Evolutionary conservation across 2,888 invertebrate species (phyloP).

Genomic region (Diarsia brunnea): DNA sequence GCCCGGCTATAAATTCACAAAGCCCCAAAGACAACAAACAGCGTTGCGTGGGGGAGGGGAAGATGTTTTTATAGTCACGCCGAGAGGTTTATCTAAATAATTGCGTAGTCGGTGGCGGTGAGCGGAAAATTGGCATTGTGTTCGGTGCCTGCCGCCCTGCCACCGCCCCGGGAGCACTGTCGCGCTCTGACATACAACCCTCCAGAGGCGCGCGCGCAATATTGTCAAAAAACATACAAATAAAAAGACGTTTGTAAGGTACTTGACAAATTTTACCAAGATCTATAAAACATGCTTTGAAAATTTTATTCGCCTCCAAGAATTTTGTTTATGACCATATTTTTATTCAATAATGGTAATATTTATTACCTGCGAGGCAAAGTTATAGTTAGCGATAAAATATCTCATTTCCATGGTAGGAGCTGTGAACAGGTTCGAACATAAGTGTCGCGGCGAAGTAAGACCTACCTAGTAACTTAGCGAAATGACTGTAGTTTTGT

Average conservation of each 20-base stretch:
- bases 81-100: slow-evolving; percentile 91
- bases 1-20: slow-evolving; percentile 88
- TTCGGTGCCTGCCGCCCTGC: slow-evolving; percentile 67
- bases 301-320: slow-evolving; percentile 62
- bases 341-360: slow-evolving; percentile 76
- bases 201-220: slow-evolving; percentile 69
- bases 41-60: slow-evolving; percentile 84
- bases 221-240: slow-evolving; percentile 59
- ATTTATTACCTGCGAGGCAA: slow-evolving; percentile 74
- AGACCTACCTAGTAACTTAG: slow-evolving; percentile 46
- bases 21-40: slow-evolving; percentile 90
- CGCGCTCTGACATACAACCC: slow-evolving; percentile 64
- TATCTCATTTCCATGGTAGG: slow-evolving; percentile 70
- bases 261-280: slow-evolving; percentile 21
- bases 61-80: slow-evolving; percentile 90
- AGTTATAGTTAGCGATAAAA: slow-evolving; percentile 74
- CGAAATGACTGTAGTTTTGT: slow-evolving; percentile 58
- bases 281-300: slow-evolving; percentile 52
- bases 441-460: slow-evolving; percentile 61
- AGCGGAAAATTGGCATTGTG: slow-evolving; percentile 90
- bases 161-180: slow-evolving; percentile 59
- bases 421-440: slow-evolving; percentile 71
- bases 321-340: slow-evolving; percentile 74
- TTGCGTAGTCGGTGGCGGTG: slow-evolving; percentile 90
- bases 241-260: slow-evolving; percentile 25